A percentile compares a stretch with the other conserved stretches of the same genome.
Conservation (phyloP, 2,888 invertebrate species). For the Clostera curtula region DNA sequence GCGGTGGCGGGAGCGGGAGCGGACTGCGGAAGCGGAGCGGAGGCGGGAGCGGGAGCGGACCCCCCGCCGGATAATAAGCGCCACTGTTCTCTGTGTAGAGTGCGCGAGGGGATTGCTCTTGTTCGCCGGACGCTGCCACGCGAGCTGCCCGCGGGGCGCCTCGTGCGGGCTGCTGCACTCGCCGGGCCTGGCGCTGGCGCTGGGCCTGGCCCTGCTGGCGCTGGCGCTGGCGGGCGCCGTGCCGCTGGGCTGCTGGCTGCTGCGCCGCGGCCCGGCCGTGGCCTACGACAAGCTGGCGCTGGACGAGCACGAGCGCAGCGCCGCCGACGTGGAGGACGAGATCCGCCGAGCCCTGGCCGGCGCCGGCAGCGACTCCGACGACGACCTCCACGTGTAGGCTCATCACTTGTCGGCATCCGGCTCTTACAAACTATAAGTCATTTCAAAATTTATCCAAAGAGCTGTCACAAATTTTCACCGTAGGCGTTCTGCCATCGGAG, state of each 20-base stretch:
- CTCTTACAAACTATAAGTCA: conserved; percentile 21
- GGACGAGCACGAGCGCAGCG: conserved; percentile 55
- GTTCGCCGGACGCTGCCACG: conserved; percentile 75
- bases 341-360: conserved; percentile 56
- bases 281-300: conserved; percentile 57
- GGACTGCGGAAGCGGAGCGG: conserved; percentile 59
- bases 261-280: conserved; percentile 45
- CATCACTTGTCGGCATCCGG: conserved; percentile 35
- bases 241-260: conserved; percentile 38
- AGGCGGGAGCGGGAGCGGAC: conserved; percentile 58
- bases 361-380: conserved; percentile 60
- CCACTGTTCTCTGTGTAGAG: conserved; percentile 74
- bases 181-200: conserved; percentile 52
- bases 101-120: conserved; percentile 78
- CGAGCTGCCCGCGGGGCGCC: conserved; percentile 72
- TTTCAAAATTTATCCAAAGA: conserved; percentile 32
- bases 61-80: conserved; percentile 43
- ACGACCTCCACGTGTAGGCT: conserved; percentile 61
- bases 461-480: conserved; percentile 22
- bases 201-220: conserved; percentile 49
- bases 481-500: conserved; percentile 6
- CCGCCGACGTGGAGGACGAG: conserved; percentile 58
- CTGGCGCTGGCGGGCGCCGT: conserved; percentile 51
- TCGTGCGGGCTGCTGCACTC: too few relatives aligned
- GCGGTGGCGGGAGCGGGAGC: conserved; percentile 44